A percentile compares a stretch with the other conserved stretches of the same genome.
phyloP scores from a whole-genome alignment of 53 echinoderm and acorn worm species.

The Temnopleurus reevesii region DNA sequence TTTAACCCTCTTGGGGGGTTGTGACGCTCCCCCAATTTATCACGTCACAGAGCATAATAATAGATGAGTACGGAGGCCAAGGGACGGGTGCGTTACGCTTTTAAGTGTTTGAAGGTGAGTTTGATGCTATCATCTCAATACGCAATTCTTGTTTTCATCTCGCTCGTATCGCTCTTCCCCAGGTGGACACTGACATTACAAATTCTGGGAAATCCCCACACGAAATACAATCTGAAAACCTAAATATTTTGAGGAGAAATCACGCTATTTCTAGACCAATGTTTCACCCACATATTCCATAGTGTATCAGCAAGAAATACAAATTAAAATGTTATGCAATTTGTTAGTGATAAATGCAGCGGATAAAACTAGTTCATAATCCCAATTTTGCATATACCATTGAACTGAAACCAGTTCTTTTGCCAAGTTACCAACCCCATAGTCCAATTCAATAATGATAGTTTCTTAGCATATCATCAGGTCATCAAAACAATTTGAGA shows the following conservation, averaged over 20 bases:
- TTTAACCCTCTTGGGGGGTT: background rate
- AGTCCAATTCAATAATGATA: no score
- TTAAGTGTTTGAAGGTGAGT: background rate
- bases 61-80: background rate
- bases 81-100: background rate
- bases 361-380: no score
- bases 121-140: background rate
- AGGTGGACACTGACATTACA: background rate
- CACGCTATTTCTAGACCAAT: background rate
- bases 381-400: no score
- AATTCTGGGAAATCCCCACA: background rate
- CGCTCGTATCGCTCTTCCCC: background rate
- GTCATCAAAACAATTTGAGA: no score
- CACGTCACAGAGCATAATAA: background rate
- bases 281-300: background rate
- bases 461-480: no score
- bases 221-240: background rate
- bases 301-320: background rate
- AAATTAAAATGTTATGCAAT: no score
- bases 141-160: background rate
- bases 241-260: background rate
- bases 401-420: no score
- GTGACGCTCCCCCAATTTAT: background rate
- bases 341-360: no score
- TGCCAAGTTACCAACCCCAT: no score